A percentile compares a stretch with the other conserved stretches of the same genome.
These are phyloP conservation scores for Entosphenus tridentatus DNA, from an alignment of 2,113 vertebrate species.

Conservation along the genomic window DNA sequence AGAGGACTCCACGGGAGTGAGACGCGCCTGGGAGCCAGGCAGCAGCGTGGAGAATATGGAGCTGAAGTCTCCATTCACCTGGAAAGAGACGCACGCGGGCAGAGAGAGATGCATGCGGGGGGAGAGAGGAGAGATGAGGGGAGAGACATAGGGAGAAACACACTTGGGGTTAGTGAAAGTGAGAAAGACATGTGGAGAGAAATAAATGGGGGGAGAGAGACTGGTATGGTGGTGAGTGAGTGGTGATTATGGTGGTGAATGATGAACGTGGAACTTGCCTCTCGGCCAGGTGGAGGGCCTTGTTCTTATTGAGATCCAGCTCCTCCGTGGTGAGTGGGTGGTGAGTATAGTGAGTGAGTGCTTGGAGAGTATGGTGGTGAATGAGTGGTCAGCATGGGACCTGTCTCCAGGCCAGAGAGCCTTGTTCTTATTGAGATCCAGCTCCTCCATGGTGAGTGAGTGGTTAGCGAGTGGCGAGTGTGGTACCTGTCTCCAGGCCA, in stretches of 20 bases:
- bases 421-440: conserved; percentile 72
- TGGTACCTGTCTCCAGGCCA: conserved; percentile 76
- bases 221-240: neutral
- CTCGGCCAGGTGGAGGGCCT: conserved; percentile 61
- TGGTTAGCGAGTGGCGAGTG: conserved; percentile 27
- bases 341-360: conserved; percentile 17
- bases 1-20: conserved; percentile 30
- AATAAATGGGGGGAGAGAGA: neutral
- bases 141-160: neutral
- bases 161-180: neutral
- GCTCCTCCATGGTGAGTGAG: conserved; percentile 49
- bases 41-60: conserved; percentile 79
- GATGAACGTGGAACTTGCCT: conserved; percentile 37
- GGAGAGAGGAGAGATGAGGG: neutral
- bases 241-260: neutral
- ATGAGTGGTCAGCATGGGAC: conserved; percentile 17
- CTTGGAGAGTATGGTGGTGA: neutral
- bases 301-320: conserved; percentile 68
- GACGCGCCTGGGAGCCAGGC: conserved; percentile 51
- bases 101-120: neutral
- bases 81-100: conserved; percentile 9
- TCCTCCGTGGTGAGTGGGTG: conserved; percentile 61
- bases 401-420: conserved; percentile 81
- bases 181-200: neutral
- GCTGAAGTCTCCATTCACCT: conserved; percentile 84